These are phyloP conservation scores for Sebastes fasciatus DNA, from an alignment of 2,113 vertebrate genomes.

Conservation along the genomic window DNA sequence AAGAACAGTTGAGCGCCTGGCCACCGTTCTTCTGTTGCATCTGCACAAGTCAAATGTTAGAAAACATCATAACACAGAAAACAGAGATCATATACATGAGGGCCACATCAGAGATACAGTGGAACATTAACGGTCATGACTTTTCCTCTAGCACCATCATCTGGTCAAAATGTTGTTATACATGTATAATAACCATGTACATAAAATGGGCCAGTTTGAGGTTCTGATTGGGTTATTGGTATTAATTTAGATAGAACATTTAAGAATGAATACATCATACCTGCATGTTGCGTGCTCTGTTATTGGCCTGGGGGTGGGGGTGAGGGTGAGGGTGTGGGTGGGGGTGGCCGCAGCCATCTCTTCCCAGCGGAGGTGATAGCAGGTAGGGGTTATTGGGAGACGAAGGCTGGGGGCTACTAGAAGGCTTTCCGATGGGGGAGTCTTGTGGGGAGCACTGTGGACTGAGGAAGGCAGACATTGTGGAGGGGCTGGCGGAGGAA, in stretches of 20 bases:
- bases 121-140: neutral
- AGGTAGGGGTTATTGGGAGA: conserved; percentile 92
- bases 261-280: conserved; percentile 71
- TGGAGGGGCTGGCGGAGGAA: conserved; percentile 78
- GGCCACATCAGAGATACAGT: neutral
- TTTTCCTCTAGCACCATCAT: neutral
- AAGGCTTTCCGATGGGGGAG: conserved; percentile 86
- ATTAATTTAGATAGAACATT: neutral
- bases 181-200: too few species aligned
- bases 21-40: conserved; percentile 80
- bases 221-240: too few species aligned
- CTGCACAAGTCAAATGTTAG: conserved; percentile 41
- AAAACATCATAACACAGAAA: neutral
- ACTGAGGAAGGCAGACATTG: conserved; percentile 92
- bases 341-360: conserved; percentile 84
- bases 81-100: neutral
- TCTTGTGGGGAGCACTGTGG: conserved; percentile 96
- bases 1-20: conserved; percentile 79
- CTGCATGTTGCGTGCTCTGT: conserved; percentile 86
- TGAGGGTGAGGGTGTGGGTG: conserved; percentile 82
- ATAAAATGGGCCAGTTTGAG: too few species aligned
- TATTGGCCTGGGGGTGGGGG: conserved; percentile 77
- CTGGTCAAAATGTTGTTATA: neutral
- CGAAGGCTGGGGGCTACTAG: conserved; percentile 90
- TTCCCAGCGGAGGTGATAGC: conserved; percentile 81